Evolutionary conservation across 2,888 invertebrate genomes (phyloP).

Genomic region (Zygaena filipendulae): DNA sequence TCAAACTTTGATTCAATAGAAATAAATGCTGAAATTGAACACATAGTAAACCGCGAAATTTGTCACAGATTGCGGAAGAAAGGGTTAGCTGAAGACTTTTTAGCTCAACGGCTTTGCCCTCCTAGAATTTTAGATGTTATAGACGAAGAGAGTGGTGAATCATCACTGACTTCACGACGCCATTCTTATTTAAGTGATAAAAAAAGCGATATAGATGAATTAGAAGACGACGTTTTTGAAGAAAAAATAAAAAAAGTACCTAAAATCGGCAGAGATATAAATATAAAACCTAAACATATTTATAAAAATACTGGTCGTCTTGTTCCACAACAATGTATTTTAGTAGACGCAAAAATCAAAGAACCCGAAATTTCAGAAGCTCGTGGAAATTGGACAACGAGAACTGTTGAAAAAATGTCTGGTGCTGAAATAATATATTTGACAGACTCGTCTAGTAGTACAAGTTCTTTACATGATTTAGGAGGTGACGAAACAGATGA

Average conservation of each 20-base stretch:
- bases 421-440: slow-evolving; percentile 77
- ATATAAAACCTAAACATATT: slow-evolving; percentile 17
- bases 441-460: slow-evolving; percentile 73
- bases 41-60: slow-evolving; percentile 52
- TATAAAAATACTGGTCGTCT: no score
- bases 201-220: slow-evolving; percentile 52
- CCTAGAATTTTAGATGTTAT: slow-evolving; percentile 80
- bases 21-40: slow-evolving; percentile 54
- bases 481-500: slow-evolving; percentile 54
- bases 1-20: slow-evolving; percentile 39
- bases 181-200: slow-evolving; percentile 61
- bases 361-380: slow-evolving; percentile 68
- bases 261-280: slow-evolving; percentile 10
- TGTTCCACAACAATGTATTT: slow-evolving; percentile 58
- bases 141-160: slow-evolving; percentile 79
- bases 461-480: slow-evolving; percentile 70
- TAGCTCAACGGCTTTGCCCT: slow-evolving; percentile 60
- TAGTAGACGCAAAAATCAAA: slow-evolving; percentile 72
- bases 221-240: slow-evolving; percentile 62
- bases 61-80: slow-evolving; percentile 48
- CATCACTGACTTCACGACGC: slow-evolving; percentile 68
- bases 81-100: slow-evolving; percentile 45
- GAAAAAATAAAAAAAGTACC: slow-evolving; percentile 23
- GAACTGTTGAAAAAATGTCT: slow-evolving; percentile 59
- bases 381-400: slow-evolving; percentile 64